Base-by-base conservation (phyloP, 2,888 invertebrate species). In the Notodromas monacha region DNA sequence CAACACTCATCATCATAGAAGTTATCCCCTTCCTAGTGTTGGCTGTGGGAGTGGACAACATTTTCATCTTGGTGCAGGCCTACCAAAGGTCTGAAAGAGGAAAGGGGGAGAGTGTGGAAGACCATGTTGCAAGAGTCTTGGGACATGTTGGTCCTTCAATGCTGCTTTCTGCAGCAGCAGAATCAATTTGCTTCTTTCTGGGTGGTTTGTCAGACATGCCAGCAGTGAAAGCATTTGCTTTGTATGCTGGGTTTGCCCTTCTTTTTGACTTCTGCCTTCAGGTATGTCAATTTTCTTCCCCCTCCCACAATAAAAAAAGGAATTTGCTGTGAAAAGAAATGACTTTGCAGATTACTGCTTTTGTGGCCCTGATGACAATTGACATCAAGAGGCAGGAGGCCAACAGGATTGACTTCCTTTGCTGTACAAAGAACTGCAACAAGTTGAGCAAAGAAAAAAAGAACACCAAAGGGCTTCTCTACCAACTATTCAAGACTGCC, bases 1-100 rank as follows among this genome's bases (percentile, higher is more conserved):
- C 86, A 1, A 89, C 92, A 0, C 56, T 96, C 32, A 92, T 96
- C 45, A 89, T 92, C 40, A 72, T 92, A 26, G 92, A 96, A 55
- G 89, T 96, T 3, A 81, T 92, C 36, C 96, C 96, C 1, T 99
- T 99, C 58, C 56, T 99, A 32, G 89, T 92, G 15, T 54, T 96
- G 38, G 89, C 92, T 3, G 89, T 96, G 2, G 96, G 96, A 2
- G 89, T 96, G 0, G 92, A 96, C 54, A 96, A 96, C 47, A 86
- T 99, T 44, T 99, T 96, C 51, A 86, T 96, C 40, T 57, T 96
- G 31, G 89, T 96, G 30, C 86, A 92, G 54, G 76, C 79, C 0
- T 76, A 68, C 49, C 73, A 86, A 54, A 52, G 84, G 27, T 74
- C 74, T 44, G 55, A 56, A 2, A 55, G 65, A 16, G 53, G 61